Conservation (phyloP, 2,888 invertebrate species). For the Holacanthella duospinosa region DNA sequence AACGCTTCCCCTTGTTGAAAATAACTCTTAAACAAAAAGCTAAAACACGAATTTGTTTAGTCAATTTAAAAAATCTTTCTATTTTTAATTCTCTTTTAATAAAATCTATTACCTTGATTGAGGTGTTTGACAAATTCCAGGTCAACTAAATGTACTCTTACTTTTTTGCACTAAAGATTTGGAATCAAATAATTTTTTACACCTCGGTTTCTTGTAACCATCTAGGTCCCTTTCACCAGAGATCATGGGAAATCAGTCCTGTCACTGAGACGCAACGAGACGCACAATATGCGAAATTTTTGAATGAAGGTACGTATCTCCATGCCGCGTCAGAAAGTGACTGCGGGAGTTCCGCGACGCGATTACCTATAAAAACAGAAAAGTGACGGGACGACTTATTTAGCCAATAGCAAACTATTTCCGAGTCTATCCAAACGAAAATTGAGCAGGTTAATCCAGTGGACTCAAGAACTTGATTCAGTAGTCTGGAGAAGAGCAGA, state of each 20-base stretch:
- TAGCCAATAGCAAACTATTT: conserved; percentile 22
- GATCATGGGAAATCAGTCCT: neutral
- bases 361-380: conserved; percentile 28
- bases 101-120: too few species aligned
- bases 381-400: conserved; percentile 9
- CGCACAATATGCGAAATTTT: conserved; percentile 10
- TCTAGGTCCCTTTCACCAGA: conserved; percentile 11
- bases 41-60: neutral
- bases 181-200: too few species aligned
- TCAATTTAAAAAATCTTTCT: too few species aligned
- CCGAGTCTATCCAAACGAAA: conserved; percentile 15
- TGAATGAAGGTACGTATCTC: conserved; percentile 9
- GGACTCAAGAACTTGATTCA: neutral
- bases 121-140: too few species aligned
- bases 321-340: neutral
- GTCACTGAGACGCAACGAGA: conserved; percentile 6
- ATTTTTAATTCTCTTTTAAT: too few species aligned
- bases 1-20: too few species aligned
- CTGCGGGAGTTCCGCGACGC: conserved; percentile 22
- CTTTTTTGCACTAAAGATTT: too few species aligned
- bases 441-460: neutral
- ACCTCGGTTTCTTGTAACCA: too few species aligned
- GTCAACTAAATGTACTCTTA: too few species aligned
- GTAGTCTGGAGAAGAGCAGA: neutral
- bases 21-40: neutral